Base-by-base conservation (phyloP, 2,888 invertebrate species). In the Spatulosminthurus flaviceps region DNA sequence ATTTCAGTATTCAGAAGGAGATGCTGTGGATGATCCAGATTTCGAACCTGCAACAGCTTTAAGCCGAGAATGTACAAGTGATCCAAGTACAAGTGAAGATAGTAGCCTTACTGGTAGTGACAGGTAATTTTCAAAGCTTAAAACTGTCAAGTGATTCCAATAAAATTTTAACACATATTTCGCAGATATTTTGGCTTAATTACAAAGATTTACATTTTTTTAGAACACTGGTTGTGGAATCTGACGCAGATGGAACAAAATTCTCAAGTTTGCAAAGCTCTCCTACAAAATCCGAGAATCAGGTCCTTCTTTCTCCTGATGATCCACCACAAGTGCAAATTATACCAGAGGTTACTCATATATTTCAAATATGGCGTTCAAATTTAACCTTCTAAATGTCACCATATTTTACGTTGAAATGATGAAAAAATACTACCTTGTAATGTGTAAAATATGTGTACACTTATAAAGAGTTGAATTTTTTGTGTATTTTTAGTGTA, bases 21-120 rank as follows among this genome's bases (percentile, higher is more conserved):
- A 60, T 61, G 29, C 28, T 16, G 19, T 19, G 9, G 61, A 61
- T 1, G 64, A 64, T 9, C 2, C 64, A 24, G 74, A 74, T 7
- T 74, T 61, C 34, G 74, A 74, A 28, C 61, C 74, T 34, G 60
- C 74, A 19, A n/a, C 26, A 0, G 74, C 21, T 19, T 19, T 26
- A 16, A 61, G 19, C 4, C 19, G 64, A 22, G 74, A 74, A 29
- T 74, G 60, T 34, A 51, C 51, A 2, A 74, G 74, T 74, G 74
- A 74, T 61, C 74, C 74, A 21, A 74, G 74, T 26, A 74, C 74
- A 24, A 74, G 74, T 29, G 74, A 74, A 26, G 74, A 74, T 22
- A 74, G 74, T 22, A 74, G 74, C 34, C 34, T 74, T 2, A 74
- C 74, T 61, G 74, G 74, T 0, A 74, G 74, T 26, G 74, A 74